These are phyloP conservation scores for Agriotes lineatus DNA, from an alignment of 2,888 invertebrate species.

Conservation along the genomic window DNA sequence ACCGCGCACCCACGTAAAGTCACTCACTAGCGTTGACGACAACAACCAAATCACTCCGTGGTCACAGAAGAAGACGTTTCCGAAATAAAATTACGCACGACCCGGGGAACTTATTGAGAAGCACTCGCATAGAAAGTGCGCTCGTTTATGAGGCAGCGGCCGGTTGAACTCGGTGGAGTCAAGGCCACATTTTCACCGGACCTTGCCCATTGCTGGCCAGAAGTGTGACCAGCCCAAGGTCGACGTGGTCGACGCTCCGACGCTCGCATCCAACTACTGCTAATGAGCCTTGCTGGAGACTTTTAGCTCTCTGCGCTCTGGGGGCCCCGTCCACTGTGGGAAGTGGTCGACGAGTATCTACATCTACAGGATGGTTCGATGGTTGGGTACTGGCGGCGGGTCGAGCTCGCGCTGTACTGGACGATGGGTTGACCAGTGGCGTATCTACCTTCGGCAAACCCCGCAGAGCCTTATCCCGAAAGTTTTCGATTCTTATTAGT, in stretches of 20 bases:
- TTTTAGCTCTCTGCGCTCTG: slow-evolving; percentile 21
- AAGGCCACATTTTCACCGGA: slow-evolving; percentile 65
- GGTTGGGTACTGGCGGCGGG: background rate
- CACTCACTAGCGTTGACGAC: no score
- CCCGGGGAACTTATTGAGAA: slow-evolving; percentile 43
- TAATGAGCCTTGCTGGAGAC: slow-evolving; percentile 49
- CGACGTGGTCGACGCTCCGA: slow-evolving; percentile 56
- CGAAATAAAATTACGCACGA: slow-evolving; percentile 21
- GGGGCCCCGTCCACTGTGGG: slow-evolving; percentile 35
- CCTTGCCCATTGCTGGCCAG: slow-evolving; percentile 63
- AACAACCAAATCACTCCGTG: no score
- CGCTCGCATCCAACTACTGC: slow-evolving; percentile 51
- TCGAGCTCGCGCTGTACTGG: background rate
- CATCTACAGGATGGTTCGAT: slow-evolving; percentile 24
- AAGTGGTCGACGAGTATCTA: slow-evolving; percentile 25
- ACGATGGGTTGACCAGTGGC: no score
- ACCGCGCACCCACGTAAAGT: slow-evolving; percentile 7
- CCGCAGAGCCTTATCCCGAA: no score
- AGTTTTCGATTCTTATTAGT: no score
- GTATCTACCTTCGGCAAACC: no score
- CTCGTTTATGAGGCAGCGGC: slow-evolving; percentile 56
- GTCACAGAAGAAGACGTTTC: no score
- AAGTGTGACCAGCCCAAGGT: slow-evolving; percentile 65
- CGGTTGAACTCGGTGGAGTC: slow-evolving; percentile 60
- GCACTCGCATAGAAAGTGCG: slow-evolving; percentile 59